phyloP scores from a whole-genome alignment of 2,113 vertebrate species.

The Cinclus cinclus region DNA sequence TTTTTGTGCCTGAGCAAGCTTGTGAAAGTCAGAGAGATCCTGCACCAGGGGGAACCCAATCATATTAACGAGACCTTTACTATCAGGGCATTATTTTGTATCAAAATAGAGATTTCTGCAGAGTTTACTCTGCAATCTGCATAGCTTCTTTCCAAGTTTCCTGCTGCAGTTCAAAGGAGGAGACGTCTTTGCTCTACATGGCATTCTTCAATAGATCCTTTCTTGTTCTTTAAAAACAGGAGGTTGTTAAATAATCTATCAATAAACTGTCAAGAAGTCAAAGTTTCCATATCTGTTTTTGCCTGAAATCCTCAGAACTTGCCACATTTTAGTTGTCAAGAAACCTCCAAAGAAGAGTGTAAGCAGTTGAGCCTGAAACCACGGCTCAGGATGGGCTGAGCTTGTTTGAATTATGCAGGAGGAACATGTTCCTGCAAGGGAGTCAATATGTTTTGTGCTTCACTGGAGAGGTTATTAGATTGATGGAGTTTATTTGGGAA shows the following conservation, averaged over 20 bases:
- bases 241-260: constrained; percentile 56
- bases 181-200: not conserved
- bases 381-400: constrained; percentile 59
- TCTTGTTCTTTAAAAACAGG: constrained; percentile 37
- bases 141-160: not conserved
- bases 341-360: not conserved
- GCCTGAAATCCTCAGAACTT: constrained; percentile 34
- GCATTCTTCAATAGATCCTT: constrained; percentile 6
- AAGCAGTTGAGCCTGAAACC: constrained; percentile 49
- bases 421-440: constrained; percentile 61
- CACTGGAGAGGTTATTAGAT: constrained; percentile 77
- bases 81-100: not conserved
- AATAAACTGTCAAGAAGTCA: constrained; percentile 53
- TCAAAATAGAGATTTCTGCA: not conserved
- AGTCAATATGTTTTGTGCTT: constrained; percentile 76
- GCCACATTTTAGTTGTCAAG: constrained; percentile 9
- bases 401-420: constrained; percentile 72
- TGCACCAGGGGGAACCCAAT: not conserved
- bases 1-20: not conserved
- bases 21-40: not conserved
- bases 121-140: not conserved
- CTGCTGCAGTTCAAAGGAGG: not conserved
- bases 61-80: not conserved
- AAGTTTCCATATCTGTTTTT: constrained; percentile 32
- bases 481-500: constrained; percentile 79